Conservation (phyloP, 2,113 vertebrate species). For the Tetrao urogallus region DNA sequence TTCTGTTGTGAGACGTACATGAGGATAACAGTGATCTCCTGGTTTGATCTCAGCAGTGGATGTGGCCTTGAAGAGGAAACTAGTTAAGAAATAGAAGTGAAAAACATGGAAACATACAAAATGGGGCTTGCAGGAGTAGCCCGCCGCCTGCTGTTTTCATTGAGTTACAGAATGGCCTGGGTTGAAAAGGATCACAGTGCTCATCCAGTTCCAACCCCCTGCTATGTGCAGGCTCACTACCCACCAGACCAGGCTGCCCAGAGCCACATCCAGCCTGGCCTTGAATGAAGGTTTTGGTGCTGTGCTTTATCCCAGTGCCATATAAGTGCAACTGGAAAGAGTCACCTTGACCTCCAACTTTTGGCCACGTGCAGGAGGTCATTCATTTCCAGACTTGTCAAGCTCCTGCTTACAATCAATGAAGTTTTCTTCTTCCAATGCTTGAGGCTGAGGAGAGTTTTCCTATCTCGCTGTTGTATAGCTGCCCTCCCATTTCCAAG, state of each 20-base stretch:
- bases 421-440: not conserved
- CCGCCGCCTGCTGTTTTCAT: not conserved
- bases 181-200: too few species aligned
- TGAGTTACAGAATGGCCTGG: too few species aligned
- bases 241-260: too few species aligned
- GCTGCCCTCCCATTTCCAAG: not conserved
- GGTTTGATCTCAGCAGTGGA: not conserved
- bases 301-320: not conserved
- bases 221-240: too few species aligned
- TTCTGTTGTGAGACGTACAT: not conserved
- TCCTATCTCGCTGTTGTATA: not conserved
- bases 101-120: not conserved
- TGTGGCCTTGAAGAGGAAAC: not conserved
- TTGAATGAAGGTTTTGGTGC: not conserved
- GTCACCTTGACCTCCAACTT: not conserved
- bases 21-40: not conserved
- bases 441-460: not conserved
- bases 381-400: not conserved
- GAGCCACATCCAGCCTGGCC: too few species aligned
- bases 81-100: not conserved
- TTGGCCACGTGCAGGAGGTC: not conserved
- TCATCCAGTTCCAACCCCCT: too few species aligned
- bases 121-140: not conserved
- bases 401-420: conserved; percentile 1
- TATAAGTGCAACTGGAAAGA: not conserved